Evolutionary conservation across 2,888 invertebrate genomes (phyloP).

Genomic region (Muschampia plurimacula): DNA sequence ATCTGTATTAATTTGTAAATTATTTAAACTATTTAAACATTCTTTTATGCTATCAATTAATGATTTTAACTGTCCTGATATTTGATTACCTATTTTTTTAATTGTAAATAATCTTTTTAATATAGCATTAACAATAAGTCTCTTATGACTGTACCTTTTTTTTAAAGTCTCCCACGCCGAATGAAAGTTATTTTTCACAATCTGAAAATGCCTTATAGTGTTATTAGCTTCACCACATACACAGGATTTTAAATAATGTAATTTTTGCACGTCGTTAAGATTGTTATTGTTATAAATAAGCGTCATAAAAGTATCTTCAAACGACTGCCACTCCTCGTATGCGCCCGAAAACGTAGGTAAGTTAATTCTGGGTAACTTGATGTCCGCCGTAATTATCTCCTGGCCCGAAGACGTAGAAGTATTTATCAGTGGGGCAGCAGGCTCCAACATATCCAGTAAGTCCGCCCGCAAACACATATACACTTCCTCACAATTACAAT

Average conservation of each 20-base stretch:
- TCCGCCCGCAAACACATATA: neutral
- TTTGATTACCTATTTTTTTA: too few species aligned
- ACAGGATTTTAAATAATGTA: slow-evolving; percentile 45
- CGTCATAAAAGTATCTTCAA: slow-evolving; percentile 44
- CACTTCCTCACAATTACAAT: too few species aligned
- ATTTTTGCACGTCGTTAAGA: slow-evolving; percentile 42
- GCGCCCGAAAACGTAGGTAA: slow-evolving; percentile 43
- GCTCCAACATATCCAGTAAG: neutral
- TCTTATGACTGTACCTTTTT: slow-evolving; percentile 37
- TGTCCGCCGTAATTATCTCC: neutral
- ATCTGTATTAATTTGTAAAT: too few species aligned
- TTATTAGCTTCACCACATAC: slow-evolving; percentile 40
- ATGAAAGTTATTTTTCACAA: slow-evolving; percentile 16
- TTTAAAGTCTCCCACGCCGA: slow-evolving; percentile 29
- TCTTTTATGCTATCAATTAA: too few species aligned
- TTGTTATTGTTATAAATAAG: slow-evolving; percentile 42
- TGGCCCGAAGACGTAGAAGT: slow-evolving; percentile 1
- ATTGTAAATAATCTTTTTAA: too few species aligned
- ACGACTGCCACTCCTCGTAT: slow-evolving; percentile 46
- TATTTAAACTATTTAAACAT: too few species aligned
- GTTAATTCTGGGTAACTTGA: slow-evolving; percentile 39
- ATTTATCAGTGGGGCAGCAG: neutral
- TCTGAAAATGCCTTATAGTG: slow-evolving; percentile 19
- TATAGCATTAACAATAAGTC: slow-evolving; percentile 30
- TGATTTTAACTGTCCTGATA: too few species aligned